phyloP scores from a whole-genome alignment of 2,113 vertebrate species.

The Strix uralensis region DNA sequence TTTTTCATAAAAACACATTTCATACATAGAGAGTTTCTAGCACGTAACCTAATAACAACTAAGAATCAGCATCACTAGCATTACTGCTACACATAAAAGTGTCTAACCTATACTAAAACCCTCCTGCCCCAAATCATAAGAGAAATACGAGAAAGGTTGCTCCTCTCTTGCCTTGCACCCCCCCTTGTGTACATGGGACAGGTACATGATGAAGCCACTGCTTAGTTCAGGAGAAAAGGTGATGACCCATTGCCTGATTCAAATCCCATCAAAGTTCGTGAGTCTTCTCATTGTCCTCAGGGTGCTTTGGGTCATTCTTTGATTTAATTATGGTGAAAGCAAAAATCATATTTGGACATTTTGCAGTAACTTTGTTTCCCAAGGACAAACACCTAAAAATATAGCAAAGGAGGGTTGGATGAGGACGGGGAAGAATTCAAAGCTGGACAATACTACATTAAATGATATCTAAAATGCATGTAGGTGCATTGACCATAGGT shows the following conservation, averaged over 20 bases:
- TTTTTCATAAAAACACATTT: background rate
- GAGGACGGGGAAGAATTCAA: background rate
- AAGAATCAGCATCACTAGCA: background rate
- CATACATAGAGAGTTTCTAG: background rate
- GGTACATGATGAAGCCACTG: background rate
- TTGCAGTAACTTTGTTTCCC: background rate
- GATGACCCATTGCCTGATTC: background rate
- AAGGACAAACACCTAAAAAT: background rate
- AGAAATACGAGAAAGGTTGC: background rate
- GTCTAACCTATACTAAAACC: background rate
- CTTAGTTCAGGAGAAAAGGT: background rate
- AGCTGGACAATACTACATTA: background rate
- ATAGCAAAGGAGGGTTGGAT: background rate
- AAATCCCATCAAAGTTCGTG: background rate
- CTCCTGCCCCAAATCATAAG: background rate
- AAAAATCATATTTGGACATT: background rate
- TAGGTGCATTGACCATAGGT: background rate
- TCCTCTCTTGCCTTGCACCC: background rate
- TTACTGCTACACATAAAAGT: background rate
- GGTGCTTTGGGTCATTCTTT: background rate
- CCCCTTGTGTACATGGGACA: rapidly evolving
- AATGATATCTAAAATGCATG: background rate
- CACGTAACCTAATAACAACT: background rate
- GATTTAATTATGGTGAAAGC: background rate
- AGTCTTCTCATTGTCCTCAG: background rate